These are phyloP conservation scores for Eilema depressum DNA, from an alignment of 2,888 invertebrate species.

Conservation along the genomic window DNA sequence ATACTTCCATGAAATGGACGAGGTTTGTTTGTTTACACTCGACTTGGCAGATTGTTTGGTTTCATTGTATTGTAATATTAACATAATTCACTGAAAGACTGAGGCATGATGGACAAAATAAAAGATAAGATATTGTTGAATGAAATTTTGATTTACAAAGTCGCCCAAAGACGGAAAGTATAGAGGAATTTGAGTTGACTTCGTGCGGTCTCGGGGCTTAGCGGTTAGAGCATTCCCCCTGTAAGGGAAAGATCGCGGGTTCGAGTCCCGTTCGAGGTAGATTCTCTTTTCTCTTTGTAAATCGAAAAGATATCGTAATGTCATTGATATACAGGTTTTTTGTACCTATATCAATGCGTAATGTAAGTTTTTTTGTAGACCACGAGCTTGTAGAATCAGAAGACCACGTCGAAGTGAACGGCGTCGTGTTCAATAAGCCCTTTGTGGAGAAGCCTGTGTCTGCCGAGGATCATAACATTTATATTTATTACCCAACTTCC, in stretches of 20 bases:
- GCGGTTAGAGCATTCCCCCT: no score
- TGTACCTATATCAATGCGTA: no score
- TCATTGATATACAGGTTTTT: no score
- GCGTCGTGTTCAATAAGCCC: slow-evolving; percentile 98
- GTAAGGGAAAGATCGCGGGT: no score
- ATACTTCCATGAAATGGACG: background rate
- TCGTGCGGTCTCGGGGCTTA: no score
- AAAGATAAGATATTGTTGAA: no score
- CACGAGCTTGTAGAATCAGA: slow-evolving; percentile 97
- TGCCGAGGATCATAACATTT: slow-evolving; percentile 99
- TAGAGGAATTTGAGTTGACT: no score
- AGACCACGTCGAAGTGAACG: slow-evolving; percentile 99
- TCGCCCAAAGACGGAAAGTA: no score
- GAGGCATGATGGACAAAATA: background rate
- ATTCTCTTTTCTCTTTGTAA: no score
- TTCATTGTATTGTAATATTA: background rate
- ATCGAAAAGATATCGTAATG: no score
- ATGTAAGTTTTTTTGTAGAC: slow-evolving; percentile 82
- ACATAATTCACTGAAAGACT: background rate
- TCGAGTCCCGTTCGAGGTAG: no score
- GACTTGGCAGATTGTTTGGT: background rate
- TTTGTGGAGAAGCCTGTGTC: slow-evolving; percentile 99
- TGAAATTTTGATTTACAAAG: no score
- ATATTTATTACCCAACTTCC: slow-evolving; percentile 99
- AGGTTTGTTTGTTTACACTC: background rate